Conservation (phyloP, 2,113 vertebrate species). For the Chlamydotis undulata region DNA sequence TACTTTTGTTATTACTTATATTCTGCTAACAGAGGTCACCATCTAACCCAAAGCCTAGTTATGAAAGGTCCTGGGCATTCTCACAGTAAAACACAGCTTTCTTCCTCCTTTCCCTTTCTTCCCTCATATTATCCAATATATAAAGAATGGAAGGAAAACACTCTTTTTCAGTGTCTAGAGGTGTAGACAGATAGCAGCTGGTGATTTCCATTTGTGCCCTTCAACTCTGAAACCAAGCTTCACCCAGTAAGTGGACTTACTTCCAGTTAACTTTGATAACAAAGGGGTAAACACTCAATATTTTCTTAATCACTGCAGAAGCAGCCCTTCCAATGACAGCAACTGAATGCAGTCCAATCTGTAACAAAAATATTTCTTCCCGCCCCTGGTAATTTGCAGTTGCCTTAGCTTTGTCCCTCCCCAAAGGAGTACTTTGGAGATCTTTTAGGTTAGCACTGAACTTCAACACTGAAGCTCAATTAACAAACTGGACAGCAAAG, state of each 20-base stretch:
- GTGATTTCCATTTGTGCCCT: neutral
- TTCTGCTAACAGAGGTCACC: neutral
- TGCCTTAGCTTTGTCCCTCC: neutral
- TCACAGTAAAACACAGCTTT: neutral
- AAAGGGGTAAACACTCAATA: neutral
- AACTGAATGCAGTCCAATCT: neutral
- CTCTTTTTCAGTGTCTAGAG: neutral
- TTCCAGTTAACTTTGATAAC: neutral
- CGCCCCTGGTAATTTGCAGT: neutral
- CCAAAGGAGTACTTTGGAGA: neutral
- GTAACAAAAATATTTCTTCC: neutral
- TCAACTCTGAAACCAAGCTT: neutral
- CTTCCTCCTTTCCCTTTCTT: neutral
- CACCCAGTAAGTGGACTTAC: neutral
- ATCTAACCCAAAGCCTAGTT: neutral
- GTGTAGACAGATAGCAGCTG: neutral
- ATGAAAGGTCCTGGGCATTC: neutral
- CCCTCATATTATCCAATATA: neutral
- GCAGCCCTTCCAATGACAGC: neutral
- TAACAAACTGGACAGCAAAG: neutral
- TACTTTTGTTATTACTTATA: neutral
- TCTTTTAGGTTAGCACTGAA: neutral
- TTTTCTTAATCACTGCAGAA: neutral
- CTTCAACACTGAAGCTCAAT: neutral
- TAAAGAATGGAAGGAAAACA: neutral